A percentile compares a stretch with the other conserved stretches of the same genome.
Conservation (phyloP, 2,797 vertebrate genomes). For the Lepus townsendii region DNA sequence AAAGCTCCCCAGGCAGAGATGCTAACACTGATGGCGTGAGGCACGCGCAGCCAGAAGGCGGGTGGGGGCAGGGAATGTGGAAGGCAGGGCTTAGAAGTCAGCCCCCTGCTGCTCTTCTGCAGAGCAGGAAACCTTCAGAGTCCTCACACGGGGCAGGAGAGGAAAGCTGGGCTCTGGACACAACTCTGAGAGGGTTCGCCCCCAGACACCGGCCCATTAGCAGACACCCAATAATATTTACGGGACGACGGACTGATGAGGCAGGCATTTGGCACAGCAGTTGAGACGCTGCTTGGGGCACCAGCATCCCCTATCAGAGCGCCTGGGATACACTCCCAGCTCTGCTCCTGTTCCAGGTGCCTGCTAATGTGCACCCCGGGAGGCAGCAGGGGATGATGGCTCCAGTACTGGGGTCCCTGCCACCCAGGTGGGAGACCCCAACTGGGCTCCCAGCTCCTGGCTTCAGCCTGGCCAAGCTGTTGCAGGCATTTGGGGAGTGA, state of each 20-base stretch:
- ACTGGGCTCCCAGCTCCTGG: too few relatives aligned
- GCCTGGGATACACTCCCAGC: too few relatives aligned
- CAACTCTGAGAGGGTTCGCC: neutral
- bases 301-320: too few relatives aligned
- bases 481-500: too few relatives aligned
- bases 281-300: too few relatives aligned
- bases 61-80: fast-evolving
- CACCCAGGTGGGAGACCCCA: too few relatives aligned
- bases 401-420: too few relatives aligned
- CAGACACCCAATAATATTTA: neutral
- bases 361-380: too few relatives aligned
- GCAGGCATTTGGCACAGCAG: too few relatives aligned
- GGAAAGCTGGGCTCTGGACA: neutral
- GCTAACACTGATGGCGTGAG: neutral
- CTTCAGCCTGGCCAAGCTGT: too few relatives aligned
- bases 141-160: neutral
- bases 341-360: too few relatives aligned
- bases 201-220: neutral
- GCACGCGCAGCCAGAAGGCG: neutral
- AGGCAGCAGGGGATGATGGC: too few relatives aligned
- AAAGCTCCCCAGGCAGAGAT: neutral
- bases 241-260: neutral
- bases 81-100: neutral
- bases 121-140: neutral
- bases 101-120: neutral